These are phyloP conservation scores for Ceriagrion tenellum DNA, from an alignment of 2,888 invertebrate species.

Conservation along the genomic window DNA sequence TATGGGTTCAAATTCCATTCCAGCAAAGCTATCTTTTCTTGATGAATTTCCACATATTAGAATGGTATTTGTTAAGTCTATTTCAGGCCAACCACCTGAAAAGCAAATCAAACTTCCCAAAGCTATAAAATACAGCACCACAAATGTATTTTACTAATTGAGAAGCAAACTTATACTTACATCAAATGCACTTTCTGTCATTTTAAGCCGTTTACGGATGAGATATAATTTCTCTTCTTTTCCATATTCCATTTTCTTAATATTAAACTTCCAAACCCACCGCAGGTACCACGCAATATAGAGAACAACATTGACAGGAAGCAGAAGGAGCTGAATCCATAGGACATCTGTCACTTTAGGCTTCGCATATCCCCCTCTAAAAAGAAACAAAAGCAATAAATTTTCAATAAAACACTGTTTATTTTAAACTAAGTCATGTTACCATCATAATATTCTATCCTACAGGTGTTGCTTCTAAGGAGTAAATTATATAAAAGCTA, in stretches of 20 bases:
- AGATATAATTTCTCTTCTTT: slow-evolving; percentile 91
- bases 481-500: no score
- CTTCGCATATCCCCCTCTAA: slow-evolving; percentile 92
- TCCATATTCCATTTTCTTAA: slow-evolving; percentile 88
- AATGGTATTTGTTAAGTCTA: no score
- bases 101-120: no score
- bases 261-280: slow-evolving; percentile 91
- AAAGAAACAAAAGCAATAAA: slow-evolving; percentile 56
- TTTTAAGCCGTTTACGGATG: slow-evolving; percentile 87
- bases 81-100: no score
- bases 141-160: background rate
- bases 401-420: background rate
- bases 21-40: no score
- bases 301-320: slow-evolving; percentile 86
- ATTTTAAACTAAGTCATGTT: no score
- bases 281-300: slow-evolving; percentile 87
- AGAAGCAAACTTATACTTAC: slow-evolving; percentile 75
- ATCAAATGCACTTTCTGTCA: slow-evolving; percentile 79
- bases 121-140: background rate
- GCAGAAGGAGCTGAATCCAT: slow-evolving; percentile 90
- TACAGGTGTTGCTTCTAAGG: no score
- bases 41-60: no score
- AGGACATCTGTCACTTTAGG: slow-evolving; percentile 88
- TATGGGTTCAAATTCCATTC: no score
- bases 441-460: no score